Percentiles rank a stretch among this genome's conserved stretches.
phyloP scores from a whole-genome alignment of 2,113 vertebrate genomes.

The Elgaria multicarinata region DNA sequence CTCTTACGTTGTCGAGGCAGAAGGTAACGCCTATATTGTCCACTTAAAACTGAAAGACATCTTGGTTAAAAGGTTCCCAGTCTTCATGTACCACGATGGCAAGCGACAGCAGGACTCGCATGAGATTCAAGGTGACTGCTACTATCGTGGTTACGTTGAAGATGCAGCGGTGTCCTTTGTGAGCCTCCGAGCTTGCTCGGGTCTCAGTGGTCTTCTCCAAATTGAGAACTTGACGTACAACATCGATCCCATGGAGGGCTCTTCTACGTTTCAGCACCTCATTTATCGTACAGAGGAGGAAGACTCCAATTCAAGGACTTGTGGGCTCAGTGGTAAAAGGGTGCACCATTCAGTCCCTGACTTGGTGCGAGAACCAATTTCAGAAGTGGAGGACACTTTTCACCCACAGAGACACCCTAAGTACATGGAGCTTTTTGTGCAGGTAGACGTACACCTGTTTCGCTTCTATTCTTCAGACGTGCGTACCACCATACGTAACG shows the following conservation, averaged over 20 bases:
- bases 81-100: slow-evolving; percentile 39
- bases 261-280: slow-evolving; percentile 45
- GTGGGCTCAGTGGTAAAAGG: not conserved
- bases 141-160: slow-evolving; percentile 65
- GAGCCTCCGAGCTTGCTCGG: slow-evolving; percentile 60
- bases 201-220: slow-evolving; percentile 67
- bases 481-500: slow-evolving; percentile 21
- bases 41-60: slow-evolving; percentile 49
- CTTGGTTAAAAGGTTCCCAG: slow-evolving; percentile 36
- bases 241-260: slow-evolving; percentile 53
- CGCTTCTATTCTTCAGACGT: slow-evolving; percentile 51
- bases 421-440: slow-evolving; percentile 65
- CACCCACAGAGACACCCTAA: slow-evolving; percentile 22
- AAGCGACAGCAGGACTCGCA: not conserved
- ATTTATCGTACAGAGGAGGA: slow-evolving; percentile 26
- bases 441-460: slow-evolving; percentile 65
- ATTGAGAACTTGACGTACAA: slow-evolving; percentile 50
- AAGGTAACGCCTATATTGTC: slow-evolving; percentile 32
- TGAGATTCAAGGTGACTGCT: slow-evolving; percentile 39
- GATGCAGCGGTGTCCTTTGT: slow-evolving; percentile 43
- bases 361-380: not conserved
- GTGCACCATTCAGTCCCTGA: not conserved
- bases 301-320: not conserved
- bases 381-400: not conserved
- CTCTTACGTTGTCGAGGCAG: slow-evolving; percentile 37